phyloP scores from a whole-genome alignment of 2,113 vertebrate species.

The Cnemophilus loriae region DNA sequence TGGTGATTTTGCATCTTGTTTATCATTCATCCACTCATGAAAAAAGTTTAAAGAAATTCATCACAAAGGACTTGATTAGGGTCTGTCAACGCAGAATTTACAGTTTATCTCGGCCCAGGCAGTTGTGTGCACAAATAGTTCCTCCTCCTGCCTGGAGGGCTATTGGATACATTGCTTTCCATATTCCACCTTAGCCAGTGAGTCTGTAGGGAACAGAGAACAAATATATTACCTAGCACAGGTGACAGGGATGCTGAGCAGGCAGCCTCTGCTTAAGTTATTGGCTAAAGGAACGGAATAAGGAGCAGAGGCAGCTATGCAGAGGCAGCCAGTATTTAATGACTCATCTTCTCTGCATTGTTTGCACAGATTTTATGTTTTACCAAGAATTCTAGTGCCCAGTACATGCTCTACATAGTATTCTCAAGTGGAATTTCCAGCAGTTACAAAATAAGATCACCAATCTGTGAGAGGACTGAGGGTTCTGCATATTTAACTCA shows the following conservation, averaged over 20 bases:
- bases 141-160: slow-evolving; percentile 25
- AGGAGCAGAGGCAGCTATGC: neutral
- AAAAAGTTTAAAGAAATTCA: neutral
- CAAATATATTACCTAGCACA: slow-evolving; percentile 49
- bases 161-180: slow-evolving; percentile 38
- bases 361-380: slow-evolving; percentile 27
- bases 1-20: neutral
- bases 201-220: slow-evolving; percentile 25
- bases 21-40: neutral
- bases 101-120: neutral
- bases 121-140: neutral
- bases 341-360: neutral
- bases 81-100: neutral
- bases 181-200: slow-evolving; percentile 6
- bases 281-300: neutral
- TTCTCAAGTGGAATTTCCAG: neutral
- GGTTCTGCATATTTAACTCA: neutral
- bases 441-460: slow-evolving; percentile 3
- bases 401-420: neutral
- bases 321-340: neutral
- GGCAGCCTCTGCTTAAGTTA: neutral
- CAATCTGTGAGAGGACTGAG: neutral
- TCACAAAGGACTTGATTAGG: neutral
- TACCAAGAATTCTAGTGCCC: neutral
- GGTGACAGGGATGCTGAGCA: slow-evolving; percentile 49